A percentile compares a stretch with the other conserved stretches of the same genome.
Conservation (phyloP, 2,888 invertebrate genomes). For the Tenodera sinensis region DNA sequence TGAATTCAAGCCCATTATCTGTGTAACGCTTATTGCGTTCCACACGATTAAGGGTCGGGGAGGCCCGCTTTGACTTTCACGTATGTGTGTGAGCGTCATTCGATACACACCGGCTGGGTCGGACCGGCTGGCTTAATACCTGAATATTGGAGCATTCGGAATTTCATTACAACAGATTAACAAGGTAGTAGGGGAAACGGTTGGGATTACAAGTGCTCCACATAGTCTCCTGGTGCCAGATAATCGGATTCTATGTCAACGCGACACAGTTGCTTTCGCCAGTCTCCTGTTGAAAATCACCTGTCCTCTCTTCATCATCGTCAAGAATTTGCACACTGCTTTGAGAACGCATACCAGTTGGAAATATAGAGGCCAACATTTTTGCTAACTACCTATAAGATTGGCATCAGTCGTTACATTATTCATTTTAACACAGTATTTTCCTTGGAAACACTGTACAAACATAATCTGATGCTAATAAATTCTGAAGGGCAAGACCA, state of each 20-base stretch:
- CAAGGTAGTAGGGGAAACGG: background rate
- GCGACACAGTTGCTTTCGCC: background rate
- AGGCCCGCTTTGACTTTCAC: background rate
- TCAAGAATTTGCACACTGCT: background rate
- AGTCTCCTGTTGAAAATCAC: background rate
- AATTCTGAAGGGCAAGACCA: no score
- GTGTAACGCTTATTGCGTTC: constrained; percentile 14
- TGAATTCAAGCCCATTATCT: constrained; percentile 13
- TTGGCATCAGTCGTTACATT: no score
- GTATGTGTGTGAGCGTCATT: background rate
- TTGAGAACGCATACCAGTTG: background rate
- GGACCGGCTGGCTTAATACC: constrained; percentile 6
- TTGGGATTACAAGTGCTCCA: background rate
- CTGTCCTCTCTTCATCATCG: background rate
- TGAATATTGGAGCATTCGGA: constrained; percentile 28
- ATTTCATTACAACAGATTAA: constrained; percentile 32
- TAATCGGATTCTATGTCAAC: background rate
- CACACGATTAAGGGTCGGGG: constrained; percentile 3
- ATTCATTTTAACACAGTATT: no score
- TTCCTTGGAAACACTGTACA: no score
- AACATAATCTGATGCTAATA: no score
- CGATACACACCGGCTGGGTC: constrained; percentile 7
- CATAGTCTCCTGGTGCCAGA: background rate
- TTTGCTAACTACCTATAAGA: no score
- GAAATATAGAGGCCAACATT: background rate